phyloP scores from a whole-genome alignment of 2,888 invertebrate genomes.

The Corythucha ciliata region DNA sequence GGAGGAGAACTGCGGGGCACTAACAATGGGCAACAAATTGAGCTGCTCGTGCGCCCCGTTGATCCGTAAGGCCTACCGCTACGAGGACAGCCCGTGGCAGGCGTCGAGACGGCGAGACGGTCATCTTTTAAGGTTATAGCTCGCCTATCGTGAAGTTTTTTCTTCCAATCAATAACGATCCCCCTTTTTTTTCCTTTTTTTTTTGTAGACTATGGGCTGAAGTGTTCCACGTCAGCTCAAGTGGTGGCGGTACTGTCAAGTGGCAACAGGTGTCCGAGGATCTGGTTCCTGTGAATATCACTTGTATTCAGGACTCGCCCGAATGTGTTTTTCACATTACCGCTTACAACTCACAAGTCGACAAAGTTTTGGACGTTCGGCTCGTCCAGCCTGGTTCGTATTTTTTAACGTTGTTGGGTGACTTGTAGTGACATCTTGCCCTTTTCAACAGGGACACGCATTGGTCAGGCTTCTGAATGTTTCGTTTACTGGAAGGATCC shows the following conservation, averaged over 20 bases:
- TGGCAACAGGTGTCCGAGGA: conserved; percentile 98
- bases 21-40: conserved; percentile 87
- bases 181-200: neutral
- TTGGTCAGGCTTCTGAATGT: conserved; percentile 96
- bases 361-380: conserved; percentile 95
- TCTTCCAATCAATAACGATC: neutral
- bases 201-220: conserved; percentile 88
- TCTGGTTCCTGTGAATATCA: conserved; percentile 95
- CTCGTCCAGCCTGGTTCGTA: conserved; percentile 85
- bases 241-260: conserved; percentile 83
- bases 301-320: conserved; percentile 92
- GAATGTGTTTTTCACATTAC: conserved; percentile 97
- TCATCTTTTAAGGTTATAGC: conserved; percentile 69
- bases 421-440: no score
- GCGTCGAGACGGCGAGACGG: conserved; percentile 70
- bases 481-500: conserved; percentile 99
- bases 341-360: conserved; percentile 97
- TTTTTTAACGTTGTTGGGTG: neutral
- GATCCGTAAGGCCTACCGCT: conserved; percentile 91
- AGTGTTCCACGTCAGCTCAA: conserved; percentile 93
- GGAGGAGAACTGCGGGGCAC: conserved; percentile 36
- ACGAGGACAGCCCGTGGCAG: conserved; percentile 94
- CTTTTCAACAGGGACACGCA: conserved; percentile 67
- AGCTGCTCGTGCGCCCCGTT: conserved; percentile 95
- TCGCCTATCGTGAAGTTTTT: neutral